Evolutionary conservation across 2,113 vertebrate species (phyloP).

Genomic region (Bufo gargarizans): DNA sequence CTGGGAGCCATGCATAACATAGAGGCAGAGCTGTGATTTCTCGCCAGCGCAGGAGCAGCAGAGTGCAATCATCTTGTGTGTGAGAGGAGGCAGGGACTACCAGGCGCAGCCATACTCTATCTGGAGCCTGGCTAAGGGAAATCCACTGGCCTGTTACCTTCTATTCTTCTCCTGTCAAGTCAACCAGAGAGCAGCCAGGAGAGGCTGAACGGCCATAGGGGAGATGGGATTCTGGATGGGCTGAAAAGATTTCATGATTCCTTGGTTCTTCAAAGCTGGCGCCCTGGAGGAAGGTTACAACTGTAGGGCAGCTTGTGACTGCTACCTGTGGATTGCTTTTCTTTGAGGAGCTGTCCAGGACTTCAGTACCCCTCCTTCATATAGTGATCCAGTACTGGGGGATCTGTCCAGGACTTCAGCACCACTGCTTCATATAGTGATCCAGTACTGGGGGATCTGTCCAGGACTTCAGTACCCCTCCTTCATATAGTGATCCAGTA

Average conservation of each 20-base stretch:
- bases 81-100: conserved; percentile 3
- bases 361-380: not conserved
- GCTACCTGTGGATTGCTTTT: not conserved
- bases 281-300: not conserved
- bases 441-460: not conserved
- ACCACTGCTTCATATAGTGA: not conserved
- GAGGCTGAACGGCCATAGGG: not conserved
- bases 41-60: not conserved
- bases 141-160: not conserved
- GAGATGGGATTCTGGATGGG: not conserved
- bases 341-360: not conserved
- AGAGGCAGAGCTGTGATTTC: conserved; percentile 11
- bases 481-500: not conserved
- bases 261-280: conserved; percentile 1
- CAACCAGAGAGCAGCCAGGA: not conserved
- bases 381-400: not conserved
- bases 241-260: not conserved
- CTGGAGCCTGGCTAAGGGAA: not conserved
- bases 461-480: not conserved
- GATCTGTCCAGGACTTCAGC: not conserved
- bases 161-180: not conserved
- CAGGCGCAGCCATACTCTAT: conserved; percentile 4
- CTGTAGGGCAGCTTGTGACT: not conserved
- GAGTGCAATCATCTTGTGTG: not conserved
- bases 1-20: conserved; percentile 10